Evolutionary conservation across 1,140 invertebrate species (phyloP).

Genomic region (Drosophila orosa): DNA sequence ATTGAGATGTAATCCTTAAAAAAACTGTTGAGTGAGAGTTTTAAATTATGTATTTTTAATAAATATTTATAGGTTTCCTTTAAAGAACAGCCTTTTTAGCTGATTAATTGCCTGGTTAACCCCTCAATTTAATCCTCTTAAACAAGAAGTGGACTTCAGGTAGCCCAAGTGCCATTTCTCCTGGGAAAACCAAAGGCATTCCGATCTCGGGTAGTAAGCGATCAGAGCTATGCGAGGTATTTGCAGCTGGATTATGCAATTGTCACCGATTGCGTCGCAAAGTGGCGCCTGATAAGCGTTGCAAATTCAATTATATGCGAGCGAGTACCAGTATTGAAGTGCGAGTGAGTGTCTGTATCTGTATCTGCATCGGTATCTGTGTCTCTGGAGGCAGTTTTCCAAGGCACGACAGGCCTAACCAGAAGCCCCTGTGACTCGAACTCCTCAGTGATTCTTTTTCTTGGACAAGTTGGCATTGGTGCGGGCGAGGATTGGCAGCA

Average conservation of each 20-base stretch:
- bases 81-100: too few species aligned
- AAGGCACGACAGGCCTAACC: constrained; percentile 38
- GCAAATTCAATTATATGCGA: constrained; percentile 78
- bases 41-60: not conserved
- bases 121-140: constrained; percentile 5
- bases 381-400: constrained; percentile 39
- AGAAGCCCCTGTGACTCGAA: constrained; percentile 11
- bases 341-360: constrained; percentile 25
- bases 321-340: constrained; percentile 31
- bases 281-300: constrained; percentile 79
- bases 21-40: not conserved
- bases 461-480: constrained; percentile 11
- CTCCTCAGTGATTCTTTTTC: constrained; percentile 1
- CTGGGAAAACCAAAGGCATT: constrained; percentile 16
- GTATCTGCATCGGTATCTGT: constrained; percentile 25
- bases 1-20: not conserved
- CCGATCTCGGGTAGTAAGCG: constrained; percentile 15
- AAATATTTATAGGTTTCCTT: not conserved
- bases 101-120: not conserved
- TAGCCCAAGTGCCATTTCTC: constrained; percentile 7
- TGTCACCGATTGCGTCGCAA: constrained; percentile 68
- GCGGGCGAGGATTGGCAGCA: constrained; percentile 68
- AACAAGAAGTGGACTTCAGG: not conserved
- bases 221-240: constrained; percentile 43
- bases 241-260: constrained; percentile 72